phyloP scores from a whole-genome alignment of 2,797 vertebrate genomes.

The Myotis daubentonii region DNA sequence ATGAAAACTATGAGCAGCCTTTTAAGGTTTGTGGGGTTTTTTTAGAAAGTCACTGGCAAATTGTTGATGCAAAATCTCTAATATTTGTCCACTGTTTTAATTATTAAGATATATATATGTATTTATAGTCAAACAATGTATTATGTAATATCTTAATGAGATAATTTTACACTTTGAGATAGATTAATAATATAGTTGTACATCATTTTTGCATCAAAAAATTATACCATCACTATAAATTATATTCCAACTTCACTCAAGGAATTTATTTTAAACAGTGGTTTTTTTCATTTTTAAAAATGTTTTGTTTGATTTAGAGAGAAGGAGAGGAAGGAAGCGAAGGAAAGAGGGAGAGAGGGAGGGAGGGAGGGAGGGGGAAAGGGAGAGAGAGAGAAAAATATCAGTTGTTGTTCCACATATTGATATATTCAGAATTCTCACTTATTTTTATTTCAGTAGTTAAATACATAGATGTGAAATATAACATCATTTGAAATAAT shows the following conservation, averaged over 20 bases:
- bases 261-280: background rate
- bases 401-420: no score
- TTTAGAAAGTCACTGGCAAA: background rate
- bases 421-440: background rate
- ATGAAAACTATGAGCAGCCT: background rate
- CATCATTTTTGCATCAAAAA: background rate
- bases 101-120: background rate
- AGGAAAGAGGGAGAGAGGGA: no score
- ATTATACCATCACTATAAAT: background rate
- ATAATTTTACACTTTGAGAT: background rate
- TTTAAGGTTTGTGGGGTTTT: background rate
- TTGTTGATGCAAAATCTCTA: background rate
- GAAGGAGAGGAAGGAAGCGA: no score
- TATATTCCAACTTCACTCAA: background rate
- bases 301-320: no score
- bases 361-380: background rate
- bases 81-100: background rate
- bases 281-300: no score
- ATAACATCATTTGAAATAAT: slow-evolving; percentile 32
- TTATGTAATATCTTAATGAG: background rate
- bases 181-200: background rate
- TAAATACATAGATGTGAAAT: slow-evolving; percentile 24
- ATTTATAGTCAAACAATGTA: background rate
- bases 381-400: no score
- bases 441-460: slow-evolving; percentile 17